Base-by-base conservation (phyloP, 1,140 invertebrate genomes). In the Schlechtendalia chinensis region DNA sequence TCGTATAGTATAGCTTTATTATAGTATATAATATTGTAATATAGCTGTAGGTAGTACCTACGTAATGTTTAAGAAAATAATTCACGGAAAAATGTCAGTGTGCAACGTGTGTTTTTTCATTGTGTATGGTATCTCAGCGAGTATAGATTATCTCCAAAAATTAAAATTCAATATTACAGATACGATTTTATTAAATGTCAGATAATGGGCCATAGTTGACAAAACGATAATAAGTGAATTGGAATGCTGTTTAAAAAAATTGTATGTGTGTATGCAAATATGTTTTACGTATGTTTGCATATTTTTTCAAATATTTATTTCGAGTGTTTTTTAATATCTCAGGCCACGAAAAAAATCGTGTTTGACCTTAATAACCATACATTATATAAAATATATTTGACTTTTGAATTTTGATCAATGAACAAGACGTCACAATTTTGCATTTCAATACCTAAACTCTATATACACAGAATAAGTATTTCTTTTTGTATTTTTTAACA, bases 211-310 rank as follows among this genome's bases (percentile, higher is more conserved):
- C 45, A 69, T 69, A 39, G 61, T 65, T 19, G 61, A 69, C 45
- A 22, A 47, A 17, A 5, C 47, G 65, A 69, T 69, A 24, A 27
- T 27, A 67, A 12, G 45, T 69, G 45, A 69, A 69, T 47, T 50
- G 65, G 65, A 69, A 69, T 69, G 39, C 47, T 69, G 39, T 69
- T 69, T 69, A 22, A 69, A 69, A n/a, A 47, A 47, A 69, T 58
- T 58, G 53, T 22, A 12, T 10, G 56, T 58, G 22, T 24, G 6
- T 69, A 27, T 17, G 22, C 45, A 5, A 22, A 69, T 39, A 39
- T 39, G 8, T 39, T 39, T 39, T 39, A 39, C 3, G 8, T 39
- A 67, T 45, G 27, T 14, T 67, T 39, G 11, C 19, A 67, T 67
- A 67, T 67, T 45, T 67, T 45, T 67, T n/a, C n/a, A 67, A 67